Conservation (phyloP, 2,113 vertebrate genomes). For the Melierax canorus region DNA sequence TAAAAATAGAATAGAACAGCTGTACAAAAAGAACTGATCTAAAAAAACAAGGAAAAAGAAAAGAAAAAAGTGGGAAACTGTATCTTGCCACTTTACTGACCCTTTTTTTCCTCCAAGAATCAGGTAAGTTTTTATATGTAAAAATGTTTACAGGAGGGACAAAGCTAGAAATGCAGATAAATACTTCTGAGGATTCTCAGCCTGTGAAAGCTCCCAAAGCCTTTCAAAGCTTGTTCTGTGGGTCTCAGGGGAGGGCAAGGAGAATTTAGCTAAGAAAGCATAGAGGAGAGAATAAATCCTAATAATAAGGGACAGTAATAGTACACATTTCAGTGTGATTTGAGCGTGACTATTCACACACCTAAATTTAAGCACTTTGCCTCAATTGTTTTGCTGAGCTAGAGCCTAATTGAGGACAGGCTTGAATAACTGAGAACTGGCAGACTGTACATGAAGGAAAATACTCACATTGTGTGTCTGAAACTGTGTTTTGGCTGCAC, state of each 20-base stretch:
- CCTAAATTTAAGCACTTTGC: not conserved
- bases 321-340: not conserved
- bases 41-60: not conserved
- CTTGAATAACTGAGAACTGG: not conserved
- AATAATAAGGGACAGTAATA: not conserved
- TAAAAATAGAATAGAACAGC: not conserved
- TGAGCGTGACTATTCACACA: not conserved
- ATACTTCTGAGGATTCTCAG: not conserved
- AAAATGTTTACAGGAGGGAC: not conserved
- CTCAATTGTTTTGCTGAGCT: not conserved
- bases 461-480: not conserved
- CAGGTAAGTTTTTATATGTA: not conserved
- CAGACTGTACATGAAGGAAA: not conserved
- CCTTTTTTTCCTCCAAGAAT: fast-evolving
- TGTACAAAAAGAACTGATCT: not conserved
- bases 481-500: not conserved
- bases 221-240: not conserved
- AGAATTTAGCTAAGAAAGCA: not conserved
- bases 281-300: not conserved
- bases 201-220: not conserved
- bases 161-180: not conserved
- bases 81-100: not conserved
- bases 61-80: not conserved
- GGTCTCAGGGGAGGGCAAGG: not conserved
- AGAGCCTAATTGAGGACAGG: not conserved